Evolutionary conservation across 2,888 invertebrate genomes (phyloP), one percentile per base, ranked within the genome.

Genomic region (Auanema sp.): DNA sequence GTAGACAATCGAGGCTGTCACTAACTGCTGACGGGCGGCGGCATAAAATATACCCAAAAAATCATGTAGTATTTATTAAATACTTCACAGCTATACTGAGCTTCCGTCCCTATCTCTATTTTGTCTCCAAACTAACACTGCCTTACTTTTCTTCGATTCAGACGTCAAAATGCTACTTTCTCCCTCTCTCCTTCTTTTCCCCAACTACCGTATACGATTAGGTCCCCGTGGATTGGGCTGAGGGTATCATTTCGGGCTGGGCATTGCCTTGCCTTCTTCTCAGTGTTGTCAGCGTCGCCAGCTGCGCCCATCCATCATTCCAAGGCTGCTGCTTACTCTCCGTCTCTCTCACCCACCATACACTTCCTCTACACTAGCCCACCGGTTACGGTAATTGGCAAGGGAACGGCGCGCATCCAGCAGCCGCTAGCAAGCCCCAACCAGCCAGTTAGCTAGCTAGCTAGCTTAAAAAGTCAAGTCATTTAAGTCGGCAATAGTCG

Each of bases 221-320:
- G 55, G 61, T 61, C 61, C 61, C 61, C 55, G 54, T 33, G 61
- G 16, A 21, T 61, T 61, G 50, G 61, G 42, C 60, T 60, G 65
- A 50, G 54, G 54, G 53, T 65, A 58, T 52, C 47, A n/a, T 57
- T 25, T 56, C 41, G 23, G 12, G 50, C 21, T 51, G 50, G 25
- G 41, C 40, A 23, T 51, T 63, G 18, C 42, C 40, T 40, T 23
- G 47, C 65, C 58, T 58, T 56, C 56, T 62, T 56, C 69, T 67
- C 64, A 59, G 61, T 67, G 68, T 73, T 76, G 77, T 77, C 76
- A 76, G 67, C 66, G 69, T 66, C 68, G 68, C 78, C 76, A 76
- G 76, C 76, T 78, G 76, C 73, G 69, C 66, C 74, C 68, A 76
- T 78, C 76, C 78, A 78, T 78, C 78, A 77, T 76, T 75, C 76